These are phyloP conservation scores for Stegophylla sp. DNA, from an alignment of 2,888 invertebrate genomes.

Conservation along the genomic window DNA sequence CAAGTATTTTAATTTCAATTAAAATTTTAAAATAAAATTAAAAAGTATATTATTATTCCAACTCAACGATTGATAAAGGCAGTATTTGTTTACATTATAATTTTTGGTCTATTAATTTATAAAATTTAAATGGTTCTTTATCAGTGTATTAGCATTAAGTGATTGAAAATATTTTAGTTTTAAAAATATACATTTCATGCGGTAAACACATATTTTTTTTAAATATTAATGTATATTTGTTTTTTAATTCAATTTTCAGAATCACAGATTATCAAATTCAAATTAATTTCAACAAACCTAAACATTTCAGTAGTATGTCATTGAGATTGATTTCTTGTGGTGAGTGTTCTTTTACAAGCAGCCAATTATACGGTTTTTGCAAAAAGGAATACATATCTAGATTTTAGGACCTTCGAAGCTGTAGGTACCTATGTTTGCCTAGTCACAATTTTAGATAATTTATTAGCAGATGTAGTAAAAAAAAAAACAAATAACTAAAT, in stretches of 20 bases:
- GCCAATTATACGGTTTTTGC: conserved; percentile 39
- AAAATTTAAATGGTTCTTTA: not conserved
- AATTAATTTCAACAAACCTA: conserved; percentile 50
- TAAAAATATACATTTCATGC: not conserved
- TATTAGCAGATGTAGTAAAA: conserved; percentile 37
- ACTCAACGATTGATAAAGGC: not conserved
- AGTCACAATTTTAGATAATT: conserved; percentile 50
- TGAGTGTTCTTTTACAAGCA: conserved; percentile 43
- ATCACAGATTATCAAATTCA: conserved; percentile 41
- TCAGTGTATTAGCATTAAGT: not conserved
- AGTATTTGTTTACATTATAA: not conserved
- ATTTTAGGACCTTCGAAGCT: conserved; percentile 35
- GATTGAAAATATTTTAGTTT: not conserved
- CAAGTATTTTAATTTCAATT: conserved; percentile 1
- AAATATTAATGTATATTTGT: conserved; percentile 30
- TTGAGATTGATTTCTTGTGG: conserved; percentile 49
- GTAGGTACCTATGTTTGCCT: conserved; percentile 50
- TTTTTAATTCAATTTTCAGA: conserved; percentile 49
- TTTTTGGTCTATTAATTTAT: not conserved
- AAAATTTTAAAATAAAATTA: not conserved
- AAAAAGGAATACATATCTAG: conserved; percentile 56
- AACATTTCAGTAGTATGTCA: conserved; percentile 51
- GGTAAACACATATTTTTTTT: not conserved
- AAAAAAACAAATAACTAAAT: conserved; percentile 22
- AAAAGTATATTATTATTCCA: not conserved